Evolutionary conservation across 2,888 invertebrate genomes (phyloP).

Genomic region (Papilio protenor): DNA sequence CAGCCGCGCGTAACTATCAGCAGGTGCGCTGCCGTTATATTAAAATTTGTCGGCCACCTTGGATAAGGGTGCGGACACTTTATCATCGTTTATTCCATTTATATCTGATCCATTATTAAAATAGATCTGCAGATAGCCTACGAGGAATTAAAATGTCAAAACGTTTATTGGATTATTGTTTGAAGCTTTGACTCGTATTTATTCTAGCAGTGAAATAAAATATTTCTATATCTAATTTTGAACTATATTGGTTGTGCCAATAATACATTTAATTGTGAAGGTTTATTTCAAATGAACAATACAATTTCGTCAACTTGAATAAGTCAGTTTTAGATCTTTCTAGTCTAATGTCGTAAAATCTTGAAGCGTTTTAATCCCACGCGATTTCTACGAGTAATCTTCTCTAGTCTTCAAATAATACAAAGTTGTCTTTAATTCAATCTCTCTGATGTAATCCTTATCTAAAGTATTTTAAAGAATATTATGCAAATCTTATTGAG

Average conservation of each 20-base stretch:
- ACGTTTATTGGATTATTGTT: constrained; percentile 34
- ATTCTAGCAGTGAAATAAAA: neutral
- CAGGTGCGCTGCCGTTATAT: constrained; percentile 70
- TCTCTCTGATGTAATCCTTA: neutral
- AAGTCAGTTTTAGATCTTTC: neutral
- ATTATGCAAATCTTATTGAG: constrained; percentile 28
- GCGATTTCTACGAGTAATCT: neutral
- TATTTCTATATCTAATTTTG: neutral
- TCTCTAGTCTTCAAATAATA: constrained; percentile 8
- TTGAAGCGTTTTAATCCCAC: no score
- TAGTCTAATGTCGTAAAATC: neutral
- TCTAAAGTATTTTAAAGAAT: constrained; percentile 8
- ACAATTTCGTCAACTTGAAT: neutral
- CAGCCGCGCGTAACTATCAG: constrained; percentile 64
- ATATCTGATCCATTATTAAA: constrained; percentile 59
- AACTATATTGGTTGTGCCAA: neutral
- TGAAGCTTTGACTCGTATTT: neutral
- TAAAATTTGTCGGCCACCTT: constrained; percentile 65
- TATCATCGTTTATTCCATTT: constrained; percentile 65
- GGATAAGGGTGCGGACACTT: constrained; percentile 64
- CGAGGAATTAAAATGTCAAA: constrained; percentile 33
- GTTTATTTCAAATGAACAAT: neutral
- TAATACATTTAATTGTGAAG: neutral
- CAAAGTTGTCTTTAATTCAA: neutral
- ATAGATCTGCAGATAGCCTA: constrained; percentile 44